Evolutionary conservation across 2,888 invertebrate genomes (phyloP), one percentile per base, ranked within the genome.

Genomic region (Iselma pallidipennis): DNA sequence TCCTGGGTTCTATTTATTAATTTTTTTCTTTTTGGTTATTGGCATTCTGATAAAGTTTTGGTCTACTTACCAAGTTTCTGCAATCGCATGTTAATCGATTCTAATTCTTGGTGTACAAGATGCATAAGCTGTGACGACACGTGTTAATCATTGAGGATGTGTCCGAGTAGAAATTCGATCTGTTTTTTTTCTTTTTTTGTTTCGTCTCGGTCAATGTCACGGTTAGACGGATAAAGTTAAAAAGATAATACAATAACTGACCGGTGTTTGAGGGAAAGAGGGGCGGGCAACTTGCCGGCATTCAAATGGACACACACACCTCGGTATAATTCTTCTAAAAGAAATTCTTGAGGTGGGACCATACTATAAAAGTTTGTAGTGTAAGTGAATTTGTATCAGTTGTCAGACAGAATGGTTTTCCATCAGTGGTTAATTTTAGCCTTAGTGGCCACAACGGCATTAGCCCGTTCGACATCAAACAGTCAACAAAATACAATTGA

Each of bases 371-470:
- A 77, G 71, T 70, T 70, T 69, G 74, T 77, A 78, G 77, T 79
- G 78, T 73, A 80, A 79, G 78, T 80, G 77, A 79, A 79, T 77
- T 72, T 73, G 72, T 80, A 79, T 79, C 81, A 81, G 81, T 80
- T 75, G 67, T 61, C 59, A 63, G 37, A 54, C 70, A 74, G 71
- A 72, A 87, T 87, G 87, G 85, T 85, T 77, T 77, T 80, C 75
- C 84, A 29, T 29, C 29, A 86, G 81, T 87, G 86, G 81, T 81
- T 87, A 74, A 82, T 87, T 75, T 76, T 87, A 72, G 78, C 86
- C 76, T 82, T 84, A 70, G 82, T 86, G 76, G 84, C 83, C 69
- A 81, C 85, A 60, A 81, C 84, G 70, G 83, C 81, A 61, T 81
- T 82, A 63, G 86, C 84, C 50, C 83, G 87, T 66, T 85, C 85